A percentile compares a stretch with the other conserved stretches of the same genome.
phyloP scores from a whole-genome alignment of 2,113 vertebrate genomes.

The Halichoeres trimaculatus region DNA sequence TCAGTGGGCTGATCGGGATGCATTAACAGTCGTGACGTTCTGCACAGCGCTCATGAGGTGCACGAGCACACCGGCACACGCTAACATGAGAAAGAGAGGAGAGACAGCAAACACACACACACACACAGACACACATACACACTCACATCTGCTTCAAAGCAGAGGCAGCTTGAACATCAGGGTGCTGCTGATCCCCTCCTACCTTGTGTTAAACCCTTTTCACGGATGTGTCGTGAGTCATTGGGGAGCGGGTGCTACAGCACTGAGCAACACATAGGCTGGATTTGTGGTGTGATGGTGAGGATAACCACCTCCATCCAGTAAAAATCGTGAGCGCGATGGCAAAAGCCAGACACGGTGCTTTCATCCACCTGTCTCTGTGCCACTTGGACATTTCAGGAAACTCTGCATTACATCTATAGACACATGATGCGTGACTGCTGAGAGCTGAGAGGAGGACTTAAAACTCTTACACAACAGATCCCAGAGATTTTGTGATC shows the following conservation, averaged over 20 bases:
- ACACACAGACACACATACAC: conserved; percentile 48
- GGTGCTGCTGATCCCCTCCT: conserved; percentile 77
- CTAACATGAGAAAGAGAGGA: conserved; percentile 16
- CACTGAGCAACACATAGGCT: conserved; percentile 20
- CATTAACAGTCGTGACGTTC: conserved; percentile 72
- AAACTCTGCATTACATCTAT: conserved; percentile 28
- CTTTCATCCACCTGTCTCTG: conserved; percentile 32
- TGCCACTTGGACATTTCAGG: conserved; percentile 13
- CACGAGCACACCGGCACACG: conserved; percentile 30
- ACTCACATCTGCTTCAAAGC: conserved; percentile 71
- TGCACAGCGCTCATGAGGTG: conserved; percentile 46
- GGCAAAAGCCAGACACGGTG: conserved; percentile 16
- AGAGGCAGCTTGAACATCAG: conserved; percentile 71
- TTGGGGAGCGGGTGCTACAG: conserved; percentile 50
- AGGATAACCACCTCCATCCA: conserved; percentile 23
- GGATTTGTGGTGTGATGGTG: conserved; percentile 5
- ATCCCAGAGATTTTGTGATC: conserved; percentile 37
- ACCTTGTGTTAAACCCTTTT: conserved; percentile 78
- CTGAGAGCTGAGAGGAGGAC: conserved; percentile 46
- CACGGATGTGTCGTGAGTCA: conserved; percentile 78
- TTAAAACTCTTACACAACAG: conserved; percentile 52
- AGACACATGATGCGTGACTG: conserved; percentile 31
- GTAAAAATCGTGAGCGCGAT: conserved; percentile 14
- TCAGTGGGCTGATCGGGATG: conserved; percentile 73
- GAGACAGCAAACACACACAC: conserved; percentile 46